Conservation (phyloP, 2,113 vertebrate species). For the Pedionomus torquatus region DNA sequence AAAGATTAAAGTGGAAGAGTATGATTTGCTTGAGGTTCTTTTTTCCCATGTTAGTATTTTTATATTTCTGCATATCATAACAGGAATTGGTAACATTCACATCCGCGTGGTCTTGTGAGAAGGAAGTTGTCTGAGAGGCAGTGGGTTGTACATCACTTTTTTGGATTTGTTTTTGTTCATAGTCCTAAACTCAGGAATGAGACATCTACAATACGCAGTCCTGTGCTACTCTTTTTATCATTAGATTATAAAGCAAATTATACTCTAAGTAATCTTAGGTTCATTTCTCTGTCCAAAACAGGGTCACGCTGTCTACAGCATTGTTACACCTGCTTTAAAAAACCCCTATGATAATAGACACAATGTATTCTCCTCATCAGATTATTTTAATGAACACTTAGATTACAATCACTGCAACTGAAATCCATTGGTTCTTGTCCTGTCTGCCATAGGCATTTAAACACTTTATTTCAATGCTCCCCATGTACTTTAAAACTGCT, state of each 20-base stretch:
- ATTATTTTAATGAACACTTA: not conserved
- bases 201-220: not conserved
- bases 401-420: not conserved
- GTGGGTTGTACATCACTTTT: not conserved
- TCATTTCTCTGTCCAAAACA: not conserved
- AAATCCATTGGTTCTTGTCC: not conserved
- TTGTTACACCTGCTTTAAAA: not conserved
- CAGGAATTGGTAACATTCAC: constrained; percentile 32
- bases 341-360: not conserved
- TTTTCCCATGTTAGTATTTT: not conserved
- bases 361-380: not conserved
- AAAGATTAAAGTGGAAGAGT: constrained; percentile 17
- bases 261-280: not conserved
- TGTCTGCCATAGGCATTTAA: not conserved
- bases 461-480: not conserved
- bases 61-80: not conserved
- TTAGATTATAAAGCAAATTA: not conserved
- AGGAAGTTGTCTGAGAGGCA: not conserved
- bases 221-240: not conserved
- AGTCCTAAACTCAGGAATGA: not conserved
- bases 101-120: constrained; percentile 3
- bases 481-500: not conserved
- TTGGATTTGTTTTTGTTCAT: not conserved
- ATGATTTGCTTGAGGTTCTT: not conserved
- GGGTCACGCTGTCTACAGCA: not conserved